Conservation (phyloP, 1,140 invertebrate species). For the Eumeta japonica region DNA sequence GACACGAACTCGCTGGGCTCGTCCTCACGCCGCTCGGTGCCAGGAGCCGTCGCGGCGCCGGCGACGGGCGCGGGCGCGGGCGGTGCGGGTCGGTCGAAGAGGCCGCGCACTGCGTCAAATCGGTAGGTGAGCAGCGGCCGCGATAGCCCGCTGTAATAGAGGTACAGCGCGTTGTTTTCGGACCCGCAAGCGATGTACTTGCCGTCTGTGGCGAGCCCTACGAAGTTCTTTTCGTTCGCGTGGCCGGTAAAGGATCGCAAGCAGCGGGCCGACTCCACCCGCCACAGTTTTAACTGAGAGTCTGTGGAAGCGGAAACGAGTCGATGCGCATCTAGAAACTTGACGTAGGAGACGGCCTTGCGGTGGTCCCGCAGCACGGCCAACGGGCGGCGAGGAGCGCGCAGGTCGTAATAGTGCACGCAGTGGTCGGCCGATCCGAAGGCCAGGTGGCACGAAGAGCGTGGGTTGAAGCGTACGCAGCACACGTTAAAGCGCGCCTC, state of each 20-base stretch:
- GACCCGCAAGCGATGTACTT: conserved; percentile 94
- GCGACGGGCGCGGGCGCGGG: conserved; percentile 88
- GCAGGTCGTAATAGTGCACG: conserved; percentile 94
- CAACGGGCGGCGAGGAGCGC: conserved; percentile 81
- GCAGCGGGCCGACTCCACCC: conserved; percentile 76
- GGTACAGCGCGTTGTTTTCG: conserved; percentile 91
- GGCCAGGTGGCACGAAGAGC: conserved; percentile 81
- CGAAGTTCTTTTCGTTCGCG: conserved; percentile 96
- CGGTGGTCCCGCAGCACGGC: conserved; percentile 88
- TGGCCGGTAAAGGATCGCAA: conserved; percentile 89
- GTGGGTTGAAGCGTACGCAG: conserved; percentile 94
- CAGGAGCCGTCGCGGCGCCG: conserved; percentile 76
- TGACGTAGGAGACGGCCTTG: conserved; percentile 95
- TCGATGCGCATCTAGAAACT: conserved; percentile 86
- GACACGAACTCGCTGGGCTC: conserved; percentile 93
- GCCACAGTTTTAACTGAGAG: conserved; percentile 92
- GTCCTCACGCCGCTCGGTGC: conserved; percentile 72
- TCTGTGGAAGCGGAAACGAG: conserved; percentile 95
- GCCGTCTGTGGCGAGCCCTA: conserved; percentile 92
- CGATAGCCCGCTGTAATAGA: conserved; percentile 90
- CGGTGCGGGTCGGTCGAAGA: conserved; percentile 74
- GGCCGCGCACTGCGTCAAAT: conserved; percentile 81
- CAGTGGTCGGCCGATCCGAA: conserved; percentile 96
- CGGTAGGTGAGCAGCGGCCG: conserved; percentile 86
- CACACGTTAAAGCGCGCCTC: conserved; percentile 94